Evolutionary conservation across 1,140 invertebrate genomes (phyloP).

Genomic region (Tetragonula clypearis): DNA sequence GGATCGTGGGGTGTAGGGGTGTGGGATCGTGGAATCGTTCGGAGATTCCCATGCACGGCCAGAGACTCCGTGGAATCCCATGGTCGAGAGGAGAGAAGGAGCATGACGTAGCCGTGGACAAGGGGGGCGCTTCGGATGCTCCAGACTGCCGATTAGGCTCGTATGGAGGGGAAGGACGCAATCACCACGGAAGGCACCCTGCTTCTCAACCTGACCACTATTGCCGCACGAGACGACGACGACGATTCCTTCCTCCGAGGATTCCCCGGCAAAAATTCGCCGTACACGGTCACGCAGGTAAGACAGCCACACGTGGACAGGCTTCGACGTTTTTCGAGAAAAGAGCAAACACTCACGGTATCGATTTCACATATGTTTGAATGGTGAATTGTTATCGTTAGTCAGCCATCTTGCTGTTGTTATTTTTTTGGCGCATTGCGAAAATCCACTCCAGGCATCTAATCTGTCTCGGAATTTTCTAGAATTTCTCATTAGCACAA

Average conservation of each 20-base stretch:
- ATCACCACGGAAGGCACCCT: conserved; percentile 73
- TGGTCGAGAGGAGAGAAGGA: conserved; percentile 55
- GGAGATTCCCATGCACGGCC: conserved; percentile 46
- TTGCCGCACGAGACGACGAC: conserved; percentile 64
- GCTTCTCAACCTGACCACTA: conserved; percentile 75
- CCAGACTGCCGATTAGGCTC: conserved; percentile 79
- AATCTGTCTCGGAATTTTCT: too few species aligned
- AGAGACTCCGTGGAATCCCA: conserved; percentile 50
- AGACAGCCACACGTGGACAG: not conserved
- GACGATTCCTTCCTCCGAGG: conserved; percentile 65
- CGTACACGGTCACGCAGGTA: conserved; percentile 78
- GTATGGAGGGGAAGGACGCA: conserved; percentile 80
- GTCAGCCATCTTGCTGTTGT: too few species aligned
- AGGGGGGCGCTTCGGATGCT: conserved; percentile 74
- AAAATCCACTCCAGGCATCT: too few species aligned
- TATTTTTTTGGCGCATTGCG: too few species aligned
- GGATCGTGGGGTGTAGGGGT: not conserved
- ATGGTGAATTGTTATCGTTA: too few species aligned
- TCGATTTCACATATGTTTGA: too few species aligned
- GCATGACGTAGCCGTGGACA: conserved; percentile 66
- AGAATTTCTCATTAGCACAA: too few species aligned
- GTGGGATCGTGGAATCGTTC: conserved; percentile 19
- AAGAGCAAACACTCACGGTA: too few species aligned
- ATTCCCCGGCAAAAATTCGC: conserved; percentile 78
- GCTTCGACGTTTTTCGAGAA: too few species aligned